Conservation (phyloP, 2,113 vertebrate genomes). For the Rattus norvegicus region GRCr8 NC_086020.1:126253001-126253500, state of each 20-base stretch:
- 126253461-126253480: not conserved
- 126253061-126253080: not conserved
- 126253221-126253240: not conserved
- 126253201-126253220: not conserved
- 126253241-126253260: accelerated
- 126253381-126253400: not conserved
- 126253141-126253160: not conserved
- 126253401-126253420: not conserved
- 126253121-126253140: not conserved
- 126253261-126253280: no score
- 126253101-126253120: not conserved
- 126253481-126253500: not conserved
- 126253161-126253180: not conserved
- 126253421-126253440: not conserved
- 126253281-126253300: not conserved
- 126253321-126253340: not conserved
- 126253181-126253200: not conserved
- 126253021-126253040: not conserved
- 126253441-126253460: not conserved
- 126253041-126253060: not conserved
- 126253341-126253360: not conserved
- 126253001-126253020: not conserved
- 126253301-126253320: not conserved
- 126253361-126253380: not conserved
- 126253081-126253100: not conserved